Evolutionary conservation across 2,113 vertebrate species (phyloP).

Genomic region (Neogale vison): DNA sequence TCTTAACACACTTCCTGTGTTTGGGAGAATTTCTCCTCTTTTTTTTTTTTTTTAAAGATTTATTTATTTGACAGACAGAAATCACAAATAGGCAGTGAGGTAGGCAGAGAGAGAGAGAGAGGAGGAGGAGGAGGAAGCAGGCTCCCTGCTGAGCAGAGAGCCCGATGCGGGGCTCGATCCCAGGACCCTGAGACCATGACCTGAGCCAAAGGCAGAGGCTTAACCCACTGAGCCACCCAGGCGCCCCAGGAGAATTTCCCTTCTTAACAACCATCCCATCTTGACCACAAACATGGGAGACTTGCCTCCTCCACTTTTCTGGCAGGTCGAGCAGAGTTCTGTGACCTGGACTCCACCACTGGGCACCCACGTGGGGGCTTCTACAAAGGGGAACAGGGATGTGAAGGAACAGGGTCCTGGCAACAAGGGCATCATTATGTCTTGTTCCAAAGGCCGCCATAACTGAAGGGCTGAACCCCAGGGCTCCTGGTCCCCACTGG

Average conservation of each 20-base stretch:
- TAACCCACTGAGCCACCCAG: too few relatives aligned
- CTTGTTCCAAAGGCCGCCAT: neutral
- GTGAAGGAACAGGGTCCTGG: neutral
- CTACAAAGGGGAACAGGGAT: neutral
- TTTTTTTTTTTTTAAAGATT: too few relatives aligned
- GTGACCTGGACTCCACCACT: neutral
- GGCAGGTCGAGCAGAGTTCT: neutral
- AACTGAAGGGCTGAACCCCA: neutral
- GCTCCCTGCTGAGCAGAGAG: too few relatives aligned
- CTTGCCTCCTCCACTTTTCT: neutral
- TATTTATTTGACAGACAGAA: too few relatives aligned
- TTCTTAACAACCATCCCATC: neutral
- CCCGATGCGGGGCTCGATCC: too few relatives aligned
- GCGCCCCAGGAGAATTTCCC: neutral
- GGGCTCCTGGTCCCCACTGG: neutral
- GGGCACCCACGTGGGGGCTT: fast-evolving
- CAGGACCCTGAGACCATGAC: too few relatives aligned
- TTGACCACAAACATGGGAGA: fast-evolving
- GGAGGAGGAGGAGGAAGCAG: too few relatives aligned
- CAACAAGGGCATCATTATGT: fast-evolving
- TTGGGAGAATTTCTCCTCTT: neutral
- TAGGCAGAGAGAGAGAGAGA: too few relatives aligned
- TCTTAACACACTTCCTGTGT: neutral
- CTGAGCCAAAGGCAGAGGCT: too few relatives aligned
- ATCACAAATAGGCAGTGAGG: too few relatives aligned